phyloP scores from a whole-genome alignment of 1,140 invertebrate genomes.

The Mylabris phalerata region DNA sequence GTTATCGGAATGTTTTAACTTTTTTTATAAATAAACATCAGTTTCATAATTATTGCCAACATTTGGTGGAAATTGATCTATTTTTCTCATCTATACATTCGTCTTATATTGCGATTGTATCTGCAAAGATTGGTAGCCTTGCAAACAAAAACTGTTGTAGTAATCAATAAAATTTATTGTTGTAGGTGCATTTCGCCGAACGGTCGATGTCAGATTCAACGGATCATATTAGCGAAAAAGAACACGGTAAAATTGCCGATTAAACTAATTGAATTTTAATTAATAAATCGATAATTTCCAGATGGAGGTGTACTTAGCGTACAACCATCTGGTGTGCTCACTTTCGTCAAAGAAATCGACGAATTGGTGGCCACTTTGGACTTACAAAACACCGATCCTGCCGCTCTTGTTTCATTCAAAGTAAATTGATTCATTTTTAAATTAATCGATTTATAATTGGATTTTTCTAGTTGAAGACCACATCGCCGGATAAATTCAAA shows the following conservation, averaged over 20 bases:
- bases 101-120: no score
- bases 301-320: constrained; percentile 48
- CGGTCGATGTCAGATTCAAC: constrained; percentile 45
- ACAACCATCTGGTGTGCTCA: constrained; percentile 52
- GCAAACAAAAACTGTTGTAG: neutral
- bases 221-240: constrained; percentile 32
- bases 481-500: constrained; percentile 79
- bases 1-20: no score
- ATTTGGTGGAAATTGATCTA: no score
- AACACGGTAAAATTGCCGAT: constrained; percentile 28
- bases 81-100: no score
- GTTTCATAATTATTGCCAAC: no score
- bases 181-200: constrained; percentile 53
- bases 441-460: constrained; percentile 2
- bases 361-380: constrained; percentile 58
- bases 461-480: constrained; percentile 59
- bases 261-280: constrained; percentile 1
- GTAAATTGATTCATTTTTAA: constrained; percentile 40
- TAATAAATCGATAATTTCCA: constrained; percentile 10
- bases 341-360: constrained; percentile 56
- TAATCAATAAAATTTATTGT: constrained; percentile 30
- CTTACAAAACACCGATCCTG: constrained; percentile 57
- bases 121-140: no score
- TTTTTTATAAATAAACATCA: neutral
- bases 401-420: constrained; percentile 66